phyloP scores from a whole-genome alignment of 2,797 vertebrate genomes.

The Pangasius larnaudii region DNA sequence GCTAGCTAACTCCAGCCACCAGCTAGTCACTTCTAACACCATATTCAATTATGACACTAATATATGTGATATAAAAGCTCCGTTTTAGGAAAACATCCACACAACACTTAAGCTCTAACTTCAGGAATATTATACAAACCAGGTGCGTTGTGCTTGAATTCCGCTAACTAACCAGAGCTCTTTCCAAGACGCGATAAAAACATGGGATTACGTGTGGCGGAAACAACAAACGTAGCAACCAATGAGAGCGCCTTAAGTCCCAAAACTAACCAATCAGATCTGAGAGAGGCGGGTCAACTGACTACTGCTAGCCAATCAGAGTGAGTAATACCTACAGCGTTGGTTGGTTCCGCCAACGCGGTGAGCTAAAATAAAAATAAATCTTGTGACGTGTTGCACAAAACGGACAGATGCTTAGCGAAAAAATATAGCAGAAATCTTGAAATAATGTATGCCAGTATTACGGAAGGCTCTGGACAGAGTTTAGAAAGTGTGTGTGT shows the following conservation, averaged over 20 bases:
- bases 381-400: not conserved
- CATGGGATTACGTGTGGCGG: slow-evolving; percentile 50
- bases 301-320: slow-evolving; percentile 37
- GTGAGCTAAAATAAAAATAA: slow-evolving; percentile 2
- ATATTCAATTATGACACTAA: slow-evolving; percentile 41
- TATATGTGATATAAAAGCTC: not conserved
- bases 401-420: not conserved
- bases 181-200: slow-evolving; percentile 62
- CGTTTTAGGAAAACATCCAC: not conserved
- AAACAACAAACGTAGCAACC: slow-evolving; percentile 44
- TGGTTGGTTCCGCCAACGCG: slow-evolving; percentile 10
- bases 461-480: not conserved
- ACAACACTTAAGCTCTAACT: not conserved
- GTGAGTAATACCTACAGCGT: not conserved
- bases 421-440: not conserved
- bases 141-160: slow-evolving; percentile 43
- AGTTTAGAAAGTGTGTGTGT: not conserved
- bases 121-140: slow-evolving; percentile 53
- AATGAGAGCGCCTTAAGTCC: slow-evolving; percentile 55
- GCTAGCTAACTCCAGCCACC: slow-evolving; percentile 57
- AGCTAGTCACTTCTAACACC: slow-evolving; percentile 23
- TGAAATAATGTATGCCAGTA: not conserved
- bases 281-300: slow-evolving; percentile 51
- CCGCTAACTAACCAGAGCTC: slow-evolving; percentile 41
- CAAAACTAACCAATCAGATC: slow-evolving; percentile 65